phyloP scores from a whole-genome alignment of 2,888 invertebrate genomes.

The Herminia tarsipennalis region DNA sequence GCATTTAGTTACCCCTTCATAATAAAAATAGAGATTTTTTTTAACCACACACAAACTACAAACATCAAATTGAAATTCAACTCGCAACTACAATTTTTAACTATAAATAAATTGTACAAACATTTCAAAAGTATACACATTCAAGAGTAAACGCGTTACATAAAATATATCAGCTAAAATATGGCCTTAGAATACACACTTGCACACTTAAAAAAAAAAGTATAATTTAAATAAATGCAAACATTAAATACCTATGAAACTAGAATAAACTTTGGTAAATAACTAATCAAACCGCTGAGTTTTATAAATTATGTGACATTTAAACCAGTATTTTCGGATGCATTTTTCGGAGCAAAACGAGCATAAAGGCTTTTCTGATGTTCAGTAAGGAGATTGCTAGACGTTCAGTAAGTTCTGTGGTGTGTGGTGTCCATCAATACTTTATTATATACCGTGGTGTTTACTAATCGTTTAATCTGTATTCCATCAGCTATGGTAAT shows the following conservation, averaged over 20 bases:
- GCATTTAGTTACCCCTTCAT: slow-evolving; percentile 44
- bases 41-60: slow-evolving; percentile 46
- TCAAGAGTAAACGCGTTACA: slow-evolving; percentile 25
- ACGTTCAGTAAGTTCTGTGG: too few species aligned
- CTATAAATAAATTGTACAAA: slow-evolving; percentile 45
- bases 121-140: slow-evolving; percentile 35
- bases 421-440: too few species aligned
- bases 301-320: slow-evolving; percentile 7
- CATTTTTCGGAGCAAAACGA: too few species aligned
- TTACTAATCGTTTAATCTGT: too few species aligned
- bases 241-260: slow-evolving; percentile 25
- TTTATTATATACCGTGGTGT: too few species aligned
- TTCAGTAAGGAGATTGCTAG: background rate
- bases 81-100: slow-evolving; percentile 34
- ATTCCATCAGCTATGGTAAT: too few species aligned
- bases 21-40: slow-evolving; percentile 64
- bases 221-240: slow-evolving; percentile 45
- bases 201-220: slow-evolving; percentile 31
- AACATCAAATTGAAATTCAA: slow-evolving; percentile 51
- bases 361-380: background rate
- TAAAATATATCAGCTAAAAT: slow-evolving; percentile 33
- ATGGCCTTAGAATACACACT: slow-evolving; percentile 36
- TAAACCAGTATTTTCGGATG: slow-evolving; percentile 7
- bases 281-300: slow-evolving; percentile 26
- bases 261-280: slow-evolving; percentile 47